Base-by-base conservation (phyloP, 2,888 invertebrate genomes). In the Thera obeliscata region DNA sequence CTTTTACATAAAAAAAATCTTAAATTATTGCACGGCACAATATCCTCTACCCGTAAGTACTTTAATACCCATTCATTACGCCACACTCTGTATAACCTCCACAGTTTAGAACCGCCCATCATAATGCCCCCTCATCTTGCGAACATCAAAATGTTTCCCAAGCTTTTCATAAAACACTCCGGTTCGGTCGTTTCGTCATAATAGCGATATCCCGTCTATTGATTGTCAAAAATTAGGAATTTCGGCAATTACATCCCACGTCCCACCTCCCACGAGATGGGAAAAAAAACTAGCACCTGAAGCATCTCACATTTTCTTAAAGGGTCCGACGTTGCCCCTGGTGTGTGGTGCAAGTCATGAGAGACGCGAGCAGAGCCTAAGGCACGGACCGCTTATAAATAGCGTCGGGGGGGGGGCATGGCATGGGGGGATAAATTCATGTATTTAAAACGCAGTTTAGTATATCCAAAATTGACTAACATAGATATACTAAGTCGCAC, bases 191-290 rank as follows among this genome's bases (percentile, higher is more conserved):
- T 54, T 54, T 54, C 85, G 87, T 84, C 86, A 91, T 91, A 92
- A 92, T 89, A 90, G 90, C 90, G 87, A 93, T 89, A 92, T 92
- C 91, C 92, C 90, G 91, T 87, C 91, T 90, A 90, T 89, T 90
- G 91, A 93, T 92, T 92, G 92, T 92, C 91, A 91, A 93, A 92
- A 93, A 90, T 91, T 90, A 86, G 91, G 91, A 91, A 92, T 92
- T 90, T 92, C 90, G 91, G 88, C 92, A 92, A 93, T 93, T 92
- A 66, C 61, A 48, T 55, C 55, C 61, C 61, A 92, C 86, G 84
- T 86, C 89, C 84, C 90, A 89, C 93, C 93, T 92, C 93, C 92
- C 93, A 93, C 90, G 92, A 86, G 88, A 90, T 87, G 78, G 76
- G 72, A 73, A 74, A 87, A 90, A 91, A 90, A 86, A 84, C 86